These are phyloP conservation scores for Lasioglossum albipes DNA, from an alignment of 1,140 invertebrate species.

Conservation along the genomic window DNA sequence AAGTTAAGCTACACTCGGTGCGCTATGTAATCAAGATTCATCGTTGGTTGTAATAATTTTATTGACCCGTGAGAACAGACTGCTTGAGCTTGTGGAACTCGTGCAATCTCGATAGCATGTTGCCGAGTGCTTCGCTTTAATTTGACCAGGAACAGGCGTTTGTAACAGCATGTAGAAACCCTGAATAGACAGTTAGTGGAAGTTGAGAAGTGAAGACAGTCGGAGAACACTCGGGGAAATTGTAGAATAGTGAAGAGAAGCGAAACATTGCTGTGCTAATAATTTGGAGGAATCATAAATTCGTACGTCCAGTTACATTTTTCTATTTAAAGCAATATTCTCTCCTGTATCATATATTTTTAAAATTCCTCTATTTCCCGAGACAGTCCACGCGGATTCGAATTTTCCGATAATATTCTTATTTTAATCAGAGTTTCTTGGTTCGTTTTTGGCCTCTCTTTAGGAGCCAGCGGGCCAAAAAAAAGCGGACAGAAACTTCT, in stretches of 20 bases:
- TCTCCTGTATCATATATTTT: too few species aligned
- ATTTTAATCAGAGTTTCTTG: too few species aligned
- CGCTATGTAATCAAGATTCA: neutral
- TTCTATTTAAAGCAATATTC: too few species aligned
- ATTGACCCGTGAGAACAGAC: conserved; percentile 6
- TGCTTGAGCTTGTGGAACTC: neutral
- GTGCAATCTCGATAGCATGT: neutral
- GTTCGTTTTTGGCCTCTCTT: too few species aligned
- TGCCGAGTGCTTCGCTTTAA: neutral
- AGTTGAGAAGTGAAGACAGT: neutral
- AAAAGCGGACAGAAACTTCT: too few species aligned
- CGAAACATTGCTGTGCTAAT: too few species aligned
- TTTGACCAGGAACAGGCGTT: neutral
- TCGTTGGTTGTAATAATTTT: conserved; percentile 3
- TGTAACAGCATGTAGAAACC: neutral
- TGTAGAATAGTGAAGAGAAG: neutral
- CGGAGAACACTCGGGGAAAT: neutral
- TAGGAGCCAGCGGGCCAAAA: too few species aligned
- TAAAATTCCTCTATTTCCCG: too few species aligned
- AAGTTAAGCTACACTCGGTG: neutral
- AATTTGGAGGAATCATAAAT: too few species aligned
- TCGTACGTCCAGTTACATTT: too few species aligned
- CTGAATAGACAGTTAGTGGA: neutral
- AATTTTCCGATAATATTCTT: too few species aligned
- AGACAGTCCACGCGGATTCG: too few species aligned